Base-by-base conservation (phyloP, 1,140 invertebrate species). In the Phocides pigmalion region DNA sequence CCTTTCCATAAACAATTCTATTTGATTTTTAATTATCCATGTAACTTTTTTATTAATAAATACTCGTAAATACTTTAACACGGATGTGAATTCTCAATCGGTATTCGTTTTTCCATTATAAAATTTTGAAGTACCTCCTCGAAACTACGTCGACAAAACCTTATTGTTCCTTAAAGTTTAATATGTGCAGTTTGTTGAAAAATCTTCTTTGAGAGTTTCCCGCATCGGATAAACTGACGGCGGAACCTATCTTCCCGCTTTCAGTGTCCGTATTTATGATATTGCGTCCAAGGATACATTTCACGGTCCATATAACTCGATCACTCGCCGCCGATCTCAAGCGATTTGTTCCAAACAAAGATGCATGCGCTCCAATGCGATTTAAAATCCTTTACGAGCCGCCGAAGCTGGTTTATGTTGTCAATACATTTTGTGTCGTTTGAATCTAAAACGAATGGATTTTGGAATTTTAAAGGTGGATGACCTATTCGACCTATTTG, bases 401-500 rank as follows among this genome's bases (percentile, higher is more conserved):
- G 47, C 20, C 53, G 44, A 51, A 56, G 53, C 41, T 64, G 59
- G 54, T 76, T 82, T 77, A 72, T 70, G 70, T 66, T 70, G 67
- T 67, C 72, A 68, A 74, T 77, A 76, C 62, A 72, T 75, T 76
- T 75, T 70, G 67, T 66, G 25, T 8, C 59, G 41, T 64, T 46
- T 46, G 42, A 1, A n/a, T n/a, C n/a, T n/a, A 12, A 16, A 17
- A 32, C 16, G 42, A 11, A 49, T 37, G 56, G n/a, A n/a, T n/a
- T n/a, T n/a, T n/a, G n/a, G n/a, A n/a, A n/a, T n/a, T n/a, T n/a
- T n/a, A n/a, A n/a, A n/a, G n/a, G n/a, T n/a, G n/a, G n/a, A n/a
- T n/a, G n/a, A n/a, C n/a, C n/a, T n/a, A n/a, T n/a, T n/a, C n/a
- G n/a, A n/a, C n/a, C n/a, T n/a, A n/a, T n/a, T n/a, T n/a, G n/a